Percentiles rank a stretch among this genome's conserved stretches.
phyloP scores from a whole-genome alignment of 2,888 invertebrate genomes.

The Meta bourneti region DNA sequence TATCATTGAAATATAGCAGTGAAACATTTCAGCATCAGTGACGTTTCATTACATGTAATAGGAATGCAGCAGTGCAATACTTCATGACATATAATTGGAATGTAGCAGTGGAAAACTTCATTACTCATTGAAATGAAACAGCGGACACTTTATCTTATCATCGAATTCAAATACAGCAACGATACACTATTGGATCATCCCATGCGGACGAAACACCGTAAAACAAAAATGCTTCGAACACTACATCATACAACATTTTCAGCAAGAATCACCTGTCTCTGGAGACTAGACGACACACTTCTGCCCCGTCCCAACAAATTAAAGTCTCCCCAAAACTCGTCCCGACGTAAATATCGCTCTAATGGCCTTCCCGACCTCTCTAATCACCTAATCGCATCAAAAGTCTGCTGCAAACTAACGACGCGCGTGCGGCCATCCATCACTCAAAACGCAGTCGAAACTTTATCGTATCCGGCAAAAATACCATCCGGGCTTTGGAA shows the following conservation, averaged over 20 bases:
- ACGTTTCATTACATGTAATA: no score
- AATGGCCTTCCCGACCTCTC: not conserved
- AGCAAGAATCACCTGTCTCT: no score
- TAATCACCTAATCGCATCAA: not conserved
- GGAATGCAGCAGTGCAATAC: no score
- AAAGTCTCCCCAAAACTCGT: not conserved
- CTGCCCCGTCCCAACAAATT: not conserved
- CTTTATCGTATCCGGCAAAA: not conserved
- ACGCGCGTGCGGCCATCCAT: not conserved
- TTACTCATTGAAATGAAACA: constrained; percentile 24
- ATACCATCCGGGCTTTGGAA: not conserved
- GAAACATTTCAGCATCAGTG: no score
- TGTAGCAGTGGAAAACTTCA: not conserved
- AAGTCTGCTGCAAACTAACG: not conserved
- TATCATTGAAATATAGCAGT: not conserved
- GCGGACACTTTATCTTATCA: not conserved
- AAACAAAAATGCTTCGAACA: no score
- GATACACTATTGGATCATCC: no score
- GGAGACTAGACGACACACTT: not conserved
- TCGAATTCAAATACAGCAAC: no score
- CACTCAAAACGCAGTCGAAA: not conserved
- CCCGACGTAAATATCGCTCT: not conserved
- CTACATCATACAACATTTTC: no score
- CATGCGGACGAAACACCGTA: no score
- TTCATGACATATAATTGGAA: no score